Percentiles rank a stretch among this genome's conserved stretches.
Conservation (phyloP, 1,140 invertebrate species). For the Orius insidiosus region DNA sequence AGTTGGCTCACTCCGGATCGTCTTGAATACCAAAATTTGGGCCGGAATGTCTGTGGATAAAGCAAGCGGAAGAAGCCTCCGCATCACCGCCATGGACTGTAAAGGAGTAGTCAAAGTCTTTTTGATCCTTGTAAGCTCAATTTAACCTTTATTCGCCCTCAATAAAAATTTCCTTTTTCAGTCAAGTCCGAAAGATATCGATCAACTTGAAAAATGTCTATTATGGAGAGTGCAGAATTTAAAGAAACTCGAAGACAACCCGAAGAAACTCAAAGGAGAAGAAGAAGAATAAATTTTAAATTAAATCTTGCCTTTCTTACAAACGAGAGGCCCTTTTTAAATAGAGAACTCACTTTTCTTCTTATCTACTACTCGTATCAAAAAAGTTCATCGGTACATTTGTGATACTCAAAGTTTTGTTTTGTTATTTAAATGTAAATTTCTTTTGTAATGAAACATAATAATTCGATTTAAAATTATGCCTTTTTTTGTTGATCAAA, state of each 20-base stretch:
- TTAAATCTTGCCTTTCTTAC: too few species aligned
- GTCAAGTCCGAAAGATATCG: slow-evolving; percentile 17
- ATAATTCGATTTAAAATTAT: too few species aligned
- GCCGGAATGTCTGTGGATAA: slow-evolving; percentile 77
- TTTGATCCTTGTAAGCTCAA: slow-evolving; percentile 49
- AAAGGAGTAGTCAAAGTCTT: slow-evolving; percentile 71
- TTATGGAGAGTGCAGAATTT: slow-evolving; percentile 17
- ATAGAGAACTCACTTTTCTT: too few species aligned
- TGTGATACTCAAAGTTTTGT: too few species aligned
- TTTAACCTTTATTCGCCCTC: not conserved
- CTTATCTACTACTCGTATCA: too few species aligned
- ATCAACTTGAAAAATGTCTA: slow-evolving; percentile 16
- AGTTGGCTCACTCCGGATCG: slow-evolving; percentile 68
- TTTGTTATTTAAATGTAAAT: too few species aligned
- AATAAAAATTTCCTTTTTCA: too few species aligned
- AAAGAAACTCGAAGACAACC: slow-evolving; percentile 11
- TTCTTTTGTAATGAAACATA: too few species aligned
- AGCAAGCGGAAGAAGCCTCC: slow-evolving; percentile 68
- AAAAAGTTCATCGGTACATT: too few species aligned
- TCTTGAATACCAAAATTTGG: slow-evolving; percentile 90
- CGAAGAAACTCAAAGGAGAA: slow-evolving; percentile 1
- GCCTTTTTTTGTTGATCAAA: too few species aligned
- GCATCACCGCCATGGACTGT: slow-evolving; percentile 74
- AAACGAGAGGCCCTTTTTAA: too few species aligned
- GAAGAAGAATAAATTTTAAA: too few species aligned